Evolutionary conservation across 2,888 invertebrate species (phyloP).

Genomic region (Netelia melanura): DNA sequence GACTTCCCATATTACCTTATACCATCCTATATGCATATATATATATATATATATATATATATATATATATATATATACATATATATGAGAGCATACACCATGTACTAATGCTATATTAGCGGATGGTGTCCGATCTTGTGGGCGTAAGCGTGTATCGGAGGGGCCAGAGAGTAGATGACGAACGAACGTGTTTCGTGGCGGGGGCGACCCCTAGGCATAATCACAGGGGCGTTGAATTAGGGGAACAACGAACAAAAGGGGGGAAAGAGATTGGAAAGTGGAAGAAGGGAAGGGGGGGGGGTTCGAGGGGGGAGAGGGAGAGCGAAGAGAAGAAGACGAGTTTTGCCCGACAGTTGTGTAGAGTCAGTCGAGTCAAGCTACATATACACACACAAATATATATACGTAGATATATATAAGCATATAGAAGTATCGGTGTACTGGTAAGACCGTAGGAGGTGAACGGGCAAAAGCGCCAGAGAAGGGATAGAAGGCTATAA

Average conservation of each 20-base stretch:
- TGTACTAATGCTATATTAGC: slow-evolving; percentile 41
- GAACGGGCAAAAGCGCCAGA: slow-evolving; percentile 43
- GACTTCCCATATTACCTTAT: slow-evolving; percentile 30
- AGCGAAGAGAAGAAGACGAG: slow-evolving; percentile 66
- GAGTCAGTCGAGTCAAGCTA: slow-evolving; percentile 29
- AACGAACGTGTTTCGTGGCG: slow-evolving; percentile 45
- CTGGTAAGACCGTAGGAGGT: slow-evolving; percentile 41
- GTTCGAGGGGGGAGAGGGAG: slow-evolving; percentile 13
- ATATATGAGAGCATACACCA: background rate
- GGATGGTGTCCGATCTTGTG: slow-evolving; percentile 52
- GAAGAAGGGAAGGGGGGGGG: slow-evolving; percentile 14
- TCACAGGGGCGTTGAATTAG: slow-evolving; percentile 81
- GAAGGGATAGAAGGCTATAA: slow-evolving; percentile 70
- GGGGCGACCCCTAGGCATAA: slow-evolving; percentile 73
- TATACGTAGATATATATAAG: background rate
- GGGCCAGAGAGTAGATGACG: slow-evolving; percentile 36
- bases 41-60: slow-evolving; percentile 7
- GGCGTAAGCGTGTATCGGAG: slow-evolving; percentile 56
- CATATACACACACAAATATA: background rate
- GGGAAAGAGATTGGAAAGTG: slow-evolving; percentile 19
- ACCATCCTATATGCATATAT: slow-evolving; percentile 7
- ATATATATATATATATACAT: background rate
- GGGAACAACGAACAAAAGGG: slow-evolving; percentile 73
- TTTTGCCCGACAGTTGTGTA: slow-evolving; percentile 32
- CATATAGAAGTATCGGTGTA: slow-evolving; percentile 11